A percentile compares a stretch with the other conserved stretches of the same genome.
These are phyloP conservation scores for Hemibagrus wyckioides DNA, from an alignment of 2,113 vertebrate species.

Conservation along the genomic window DNA sequence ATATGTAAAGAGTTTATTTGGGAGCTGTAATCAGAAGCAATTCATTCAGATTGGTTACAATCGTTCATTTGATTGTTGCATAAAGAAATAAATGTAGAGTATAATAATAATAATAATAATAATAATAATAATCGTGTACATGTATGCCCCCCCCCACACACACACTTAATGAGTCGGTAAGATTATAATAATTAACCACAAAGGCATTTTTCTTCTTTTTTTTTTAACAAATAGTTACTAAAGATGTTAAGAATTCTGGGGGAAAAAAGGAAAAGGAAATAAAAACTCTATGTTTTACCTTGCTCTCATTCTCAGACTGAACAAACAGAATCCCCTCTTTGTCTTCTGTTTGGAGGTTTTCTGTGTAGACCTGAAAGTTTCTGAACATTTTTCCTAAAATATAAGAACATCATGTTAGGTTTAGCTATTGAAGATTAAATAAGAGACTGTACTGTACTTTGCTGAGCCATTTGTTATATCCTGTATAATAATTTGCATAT, in stretches of 20 bases:
- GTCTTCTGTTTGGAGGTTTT: constrained; percentile 74
- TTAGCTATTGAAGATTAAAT: background rate
- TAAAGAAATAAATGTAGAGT: background rate
- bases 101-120: too few species aligned
- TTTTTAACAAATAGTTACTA: background rate
- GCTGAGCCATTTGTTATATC: background rate
- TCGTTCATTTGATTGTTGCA: too few species aligned
- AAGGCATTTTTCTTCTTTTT: background rate
- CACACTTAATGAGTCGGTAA: too few species aligned
- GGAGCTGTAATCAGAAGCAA: background rate
- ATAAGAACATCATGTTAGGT: background rate
- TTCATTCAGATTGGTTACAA: too few species aligned
- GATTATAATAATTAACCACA: background rate
- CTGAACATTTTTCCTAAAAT: constrained; percentile 46
- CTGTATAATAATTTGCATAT: background rate
- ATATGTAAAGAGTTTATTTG: background rate
- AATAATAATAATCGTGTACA: too few species aligned
- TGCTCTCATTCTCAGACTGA: constrained; percentile 51
- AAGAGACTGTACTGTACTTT: background rate
- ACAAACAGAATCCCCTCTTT: constrained; percentile 74
- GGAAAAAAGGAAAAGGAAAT: background rate
- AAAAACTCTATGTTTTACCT: constrained; percentile 58
- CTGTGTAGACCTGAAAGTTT: constrained; percentile 62
- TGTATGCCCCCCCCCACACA: too few species aligned
- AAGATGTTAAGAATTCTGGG: background rate